Evolutionary conservation across 53 echinoderm and acorn worm genomes (phyloP).

Genomic region (Paracentrotus lividus): DNA sequence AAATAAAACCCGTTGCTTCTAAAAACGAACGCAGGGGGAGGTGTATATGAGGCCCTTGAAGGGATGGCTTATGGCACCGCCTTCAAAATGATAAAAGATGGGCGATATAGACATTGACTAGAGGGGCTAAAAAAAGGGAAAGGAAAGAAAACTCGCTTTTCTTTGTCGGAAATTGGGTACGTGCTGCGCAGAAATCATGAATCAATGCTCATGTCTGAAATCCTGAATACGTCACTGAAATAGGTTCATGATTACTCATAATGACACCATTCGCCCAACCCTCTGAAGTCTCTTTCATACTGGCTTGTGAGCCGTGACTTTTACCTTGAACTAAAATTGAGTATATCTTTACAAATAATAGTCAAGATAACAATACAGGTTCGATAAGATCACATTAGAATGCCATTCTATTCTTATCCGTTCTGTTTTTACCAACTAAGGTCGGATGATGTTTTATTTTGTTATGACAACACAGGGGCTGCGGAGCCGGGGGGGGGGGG

Average conservation of each 20-base stretch:
- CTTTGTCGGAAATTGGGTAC: neutral
- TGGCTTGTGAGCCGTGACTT: slow-evolving; percentile 29
- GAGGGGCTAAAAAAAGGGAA: too few relatives aligned
- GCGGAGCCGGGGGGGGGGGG: too few relatives aligned
- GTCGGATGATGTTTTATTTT: neutral
- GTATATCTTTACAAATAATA: neutral
- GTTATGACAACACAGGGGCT: too few relatives aligned
- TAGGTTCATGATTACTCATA: neutral
- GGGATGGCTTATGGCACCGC: too few relatives aligned
- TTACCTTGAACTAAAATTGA: neutral
- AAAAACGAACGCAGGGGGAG: too few relatives aligned
- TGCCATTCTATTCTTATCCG: neutral
- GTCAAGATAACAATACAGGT: neutral
- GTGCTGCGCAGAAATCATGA: too few relatives aligned
- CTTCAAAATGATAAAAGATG: too few relatives aligned
- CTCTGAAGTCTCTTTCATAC: neutral
- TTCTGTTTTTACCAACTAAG: neutral
- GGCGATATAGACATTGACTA: too few relatives aligned
- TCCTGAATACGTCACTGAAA: neutral
- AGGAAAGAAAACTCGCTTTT: neutral
- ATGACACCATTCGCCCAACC: neutral
- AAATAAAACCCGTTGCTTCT: too few relatives aligned
- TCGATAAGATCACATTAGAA: neutral
- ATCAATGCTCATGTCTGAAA: too few relatives aligned
- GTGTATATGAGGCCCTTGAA: too few relatives aligned